Conservation (phyloP, 2,888 invertebrate species). For the Drosophila nigritarsus region DNA sequence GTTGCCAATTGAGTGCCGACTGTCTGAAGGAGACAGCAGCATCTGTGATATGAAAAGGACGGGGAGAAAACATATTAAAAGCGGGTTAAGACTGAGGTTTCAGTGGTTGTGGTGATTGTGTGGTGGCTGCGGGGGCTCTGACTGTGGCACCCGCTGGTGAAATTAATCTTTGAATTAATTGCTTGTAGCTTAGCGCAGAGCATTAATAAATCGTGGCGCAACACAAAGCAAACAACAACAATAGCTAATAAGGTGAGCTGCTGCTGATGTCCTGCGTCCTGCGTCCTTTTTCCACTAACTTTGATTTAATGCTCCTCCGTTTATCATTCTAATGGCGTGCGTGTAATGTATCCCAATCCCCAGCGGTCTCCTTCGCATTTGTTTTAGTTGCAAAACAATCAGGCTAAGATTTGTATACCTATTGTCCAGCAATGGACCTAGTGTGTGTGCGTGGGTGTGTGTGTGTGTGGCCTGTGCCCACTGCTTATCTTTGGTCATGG, state of each 20-base stretch:
- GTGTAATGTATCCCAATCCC: slow-evolving; percentile 64
- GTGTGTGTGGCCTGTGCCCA: slow-evolving; percentile 27
- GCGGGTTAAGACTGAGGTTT: slow-evolving; percentile 36
- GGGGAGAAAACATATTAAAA: slow-evolving; percentile 41
- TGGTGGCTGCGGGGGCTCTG: background rate
- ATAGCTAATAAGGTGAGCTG: slow-evolving; percentile 39
- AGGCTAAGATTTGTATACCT: slow-evolving; percentile 64
- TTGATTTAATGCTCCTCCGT: slow-evolving; percentile 82
- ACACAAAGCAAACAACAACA: slow-evolving; percentile 44
- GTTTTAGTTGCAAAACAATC: slow-evolving; percentile 75
- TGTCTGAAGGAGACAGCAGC: slow-evolving; percentile 33
- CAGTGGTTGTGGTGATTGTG: background rate
- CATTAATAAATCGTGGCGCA: slow-evolving; percentile 75
- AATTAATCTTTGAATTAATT: slow-evolving; percentile 83
- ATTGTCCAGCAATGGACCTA: slow-evolving; percentile 17
- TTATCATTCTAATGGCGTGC: slow-evolving; percentile 81
- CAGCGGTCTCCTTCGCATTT: slow-evolving; percentile 65
- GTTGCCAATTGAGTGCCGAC: slow-evolving; percentile 32
- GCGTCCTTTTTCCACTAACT: slow-evolving; percentile 72
- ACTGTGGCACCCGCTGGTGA: slow-evolving; percentile 76
- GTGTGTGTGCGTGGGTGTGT: slow-evolving; percentile 5
- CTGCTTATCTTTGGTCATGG: slow-evolving; percentile 48
- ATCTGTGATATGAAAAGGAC: slow-evolving; percentile 43
- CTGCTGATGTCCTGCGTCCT: slow-evolving; percentile 30
- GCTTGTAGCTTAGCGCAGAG: slow-evolving; percentile 81